These are phyloP conservation scores for Beroe forskalii DNA, from an alignment of 37 sponge, comb jelly and placozoan species.

Conservation along the genomic window DNA sequence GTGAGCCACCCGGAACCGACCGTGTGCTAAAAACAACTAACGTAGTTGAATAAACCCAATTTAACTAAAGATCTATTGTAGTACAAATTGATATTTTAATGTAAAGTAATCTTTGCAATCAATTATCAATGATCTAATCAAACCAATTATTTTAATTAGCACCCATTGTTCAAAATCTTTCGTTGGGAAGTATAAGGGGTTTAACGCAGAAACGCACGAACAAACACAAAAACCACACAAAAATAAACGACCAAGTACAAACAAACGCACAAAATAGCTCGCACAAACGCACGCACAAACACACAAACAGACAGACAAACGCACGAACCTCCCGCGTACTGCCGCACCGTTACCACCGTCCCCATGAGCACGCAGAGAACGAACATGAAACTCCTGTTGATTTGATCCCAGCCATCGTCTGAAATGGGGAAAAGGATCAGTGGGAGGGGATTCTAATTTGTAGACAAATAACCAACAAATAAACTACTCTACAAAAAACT, in stretches of 20 bases:
- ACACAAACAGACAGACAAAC: not conserved
- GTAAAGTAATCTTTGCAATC: too few relatives aligned
- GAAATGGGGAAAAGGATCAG: not conserved
- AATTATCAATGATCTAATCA: too few relatives aligned
- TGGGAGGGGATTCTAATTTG: too few relatives aligned
- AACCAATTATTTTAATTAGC: too few relatives aligned
- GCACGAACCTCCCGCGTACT: constrained; percentile 38
- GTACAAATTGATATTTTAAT: too few relatives aligned
- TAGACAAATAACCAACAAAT: too few relatives aligned
- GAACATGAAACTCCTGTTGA: constrained; percentile 61
- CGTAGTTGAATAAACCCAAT: too few relatives aligned
- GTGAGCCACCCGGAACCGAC: too few relatives aligned
- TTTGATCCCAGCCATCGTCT: constrained; percentile 47
- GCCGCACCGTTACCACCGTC: constrained; percentile 55
- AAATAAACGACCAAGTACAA: not conserved
- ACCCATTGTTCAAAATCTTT: too few relatives aligned
- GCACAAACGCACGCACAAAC: not conserved
- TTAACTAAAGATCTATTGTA: too few relatives aligned
- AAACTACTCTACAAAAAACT: too few relatives aligned
- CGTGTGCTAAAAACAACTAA: too few relatives aligned
- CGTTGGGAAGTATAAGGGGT: not conserved
- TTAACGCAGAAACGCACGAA: not conserved
- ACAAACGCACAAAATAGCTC: not conserved
- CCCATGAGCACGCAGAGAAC: constrained; percentile 52
- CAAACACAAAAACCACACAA: not conserved